Percentiles rank a stretch among this genome's conserved stretches.
These are phyloP conservation scores for Aphidius ervi DNA, from an alignment of 1,140 invertebrate species.

Conservation along the genomic window DNA sequence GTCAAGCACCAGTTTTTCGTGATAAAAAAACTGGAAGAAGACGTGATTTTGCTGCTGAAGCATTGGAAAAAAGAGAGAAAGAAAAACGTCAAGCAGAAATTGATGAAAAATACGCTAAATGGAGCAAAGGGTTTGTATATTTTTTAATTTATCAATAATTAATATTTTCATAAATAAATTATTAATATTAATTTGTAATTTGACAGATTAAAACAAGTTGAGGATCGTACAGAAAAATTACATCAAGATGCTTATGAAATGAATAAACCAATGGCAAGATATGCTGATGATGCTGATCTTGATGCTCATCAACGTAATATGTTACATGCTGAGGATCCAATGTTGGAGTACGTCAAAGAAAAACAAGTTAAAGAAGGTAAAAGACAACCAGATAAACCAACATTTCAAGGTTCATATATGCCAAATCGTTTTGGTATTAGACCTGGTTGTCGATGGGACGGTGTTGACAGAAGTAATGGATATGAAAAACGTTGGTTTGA, in stretches of 20 bases:
- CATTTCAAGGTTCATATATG: constrained; percentile 75
- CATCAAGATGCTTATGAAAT: constrained; percentile 77
- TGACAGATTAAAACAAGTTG: constrained; percentile 71
- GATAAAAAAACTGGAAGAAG: constrained; percentile 63
- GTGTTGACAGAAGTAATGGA: constrained; percentile 94
- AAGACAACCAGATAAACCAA: constrained; percentile 55
- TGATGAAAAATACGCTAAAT: too few species aligned
- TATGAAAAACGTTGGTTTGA: constrained; percentile 91
- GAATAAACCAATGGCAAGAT: constrained; percentile 84
- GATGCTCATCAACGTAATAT: constrained; percentile 70
- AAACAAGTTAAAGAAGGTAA: constrained; percentile 66
- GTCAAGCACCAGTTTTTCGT: constrained; percentile 67
- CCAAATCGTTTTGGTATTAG: constrained; percentile 89
- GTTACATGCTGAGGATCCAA: constrained; percentile 86
- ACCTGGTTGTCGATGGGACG: constrained; percentile 96
- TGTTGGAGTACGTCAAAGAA: constrained; percentile 78
- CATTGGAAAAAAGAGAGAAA: constrained; percentile 61
- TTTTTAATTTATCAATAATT: background rate
- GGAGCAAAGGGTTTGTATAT: too few species aligned
- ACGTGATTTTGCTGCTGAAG: constrained; percentile 63
- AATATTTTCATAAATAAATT: constrained; percentile 10
- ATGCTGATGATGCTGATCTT: constrained; percentile 83
- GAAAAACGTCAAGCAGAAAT: constrained; percentile 64
- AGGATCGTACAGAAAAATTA: constrained; percentile 64
- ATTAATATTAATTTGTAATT: constrained; percentile 16